Base-by-base conservation (phyloP, 2,888 invertebrate species). In the Rutpela maculata region DNA sequence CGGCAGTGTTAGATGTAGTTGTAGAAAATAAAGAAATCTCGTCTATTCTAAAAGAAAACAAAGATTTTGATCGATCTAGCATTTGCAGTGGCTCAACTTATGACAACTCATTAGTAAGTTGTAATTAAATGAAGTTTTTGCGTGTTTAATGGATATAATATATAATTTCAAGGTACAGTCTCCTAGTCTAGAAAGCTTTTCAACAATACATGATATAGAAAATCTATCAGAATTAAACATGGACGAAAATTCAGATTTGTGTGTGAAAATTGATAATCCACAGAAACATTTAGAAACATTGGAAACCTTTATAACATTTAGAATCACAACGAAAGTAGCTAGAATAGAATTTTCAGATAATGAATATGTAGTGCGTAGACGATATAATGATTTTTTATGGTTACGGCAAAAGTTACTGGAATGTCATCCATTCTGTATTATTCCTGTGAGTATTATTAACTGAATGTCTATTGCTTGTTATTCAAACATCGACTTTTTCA, bases 321-420 rank as follows among this genome's bases (percentile, higher is more conserved):
- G 94, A 69, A 91, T 95, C 50, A 92, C 92, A n/a, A 93, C 94
- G 0, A 93, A 92, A 89, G 94, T 93, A 86, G 92, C 93, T 15
- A 90, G 94, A 81, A 91, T 92, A 81, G 94, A 94, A 84, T 94
- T 91, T 88, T 90, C 92, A 19, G 92, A 92, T 82, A 91, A 91
- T 76, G 94, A 94, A 83, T 94, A 93, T 84, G 87, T 93, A 69
- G 94, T 94, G 10, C 89, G 94, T 65, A 90, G 94, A 78, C 90
- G 95, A 73, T 95, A 95, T 87, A 95, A 94, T 89, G 95, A 95
- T 87, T 95, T 95, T 85, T 90, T 93, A 71, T 95, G 94, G 94
- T 87, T 95, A 55, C 88, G 93, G 77, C 93, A 93, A 81, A 92
- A 92, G 84, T 88, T 94, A 74, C 91, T 93, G 59, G 93, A 93